phyloP scores from a whole-genome alignment of 2,113 vertebrate genomes.

The Cavia porcellus region DNA sequence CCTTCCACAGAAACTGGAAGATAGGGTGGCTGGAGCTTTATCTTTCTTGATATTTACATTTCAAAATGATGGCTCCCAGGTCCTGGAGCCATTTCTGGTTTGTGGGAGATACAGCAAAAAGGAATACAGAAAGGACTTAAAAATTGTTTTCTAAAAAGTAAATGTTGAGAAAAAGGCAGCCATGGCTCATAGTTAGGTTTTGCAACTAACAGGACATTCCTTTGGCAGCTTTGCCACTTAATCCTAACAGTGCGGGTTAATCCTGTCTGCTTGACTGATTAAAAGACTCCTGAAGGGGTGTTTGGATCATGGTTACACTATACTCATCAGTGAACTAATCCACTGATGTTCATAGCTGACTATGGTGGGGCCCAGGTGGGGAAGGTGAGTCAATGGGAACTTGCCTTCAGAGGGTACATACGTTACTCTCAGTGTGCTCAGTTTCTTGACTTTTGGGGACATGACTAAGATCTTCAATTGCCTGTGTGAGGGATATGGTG shows the following conservation, averaged over 20 bases:
- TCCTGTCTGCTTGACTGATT: not conserved
- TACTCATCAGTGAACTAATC: not conserved
- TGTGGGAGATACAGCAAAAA: not conserved
- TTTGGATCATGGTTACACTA: not conserved
- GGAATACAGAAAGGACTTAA: not conserved
- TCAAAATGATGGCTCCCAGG: not conserved
- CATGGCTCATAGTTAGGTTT: not conserved
- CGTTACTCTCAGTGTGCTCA: not conserved
- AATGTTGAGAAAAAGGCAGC: slow-evolving; percentile 2
- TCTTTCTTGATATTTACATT: not conserved
- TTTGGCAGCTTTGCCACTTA: not conserved
- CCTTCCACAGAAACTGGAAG: not conserved
- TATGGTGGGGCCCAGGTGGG: not conserved
- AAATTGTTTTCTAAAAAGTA: not conserved
- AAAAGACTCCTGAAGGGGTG: not conserved
- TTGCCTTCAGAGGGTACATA: not conserved
- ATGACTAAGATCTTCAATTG: not conserved
- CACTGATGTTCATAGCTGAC: not conserved
- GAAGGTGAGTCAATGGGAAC: not conserved
- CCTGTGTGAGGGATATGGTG: not conserved
- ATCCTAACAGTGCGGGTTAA: not conserved
- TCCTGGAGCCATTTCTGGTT: not conserved
- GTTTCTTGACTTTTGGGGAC: not conserved
- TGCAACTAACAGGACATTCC: not conserved
- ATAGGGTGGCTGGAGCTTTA: not conserved